Evolutionary conservation across 1,140 invertebrate species (phyloP), one percentile per base, ranked within the genome.

Genomic region (Cataglyphis hispanica): DNA sequence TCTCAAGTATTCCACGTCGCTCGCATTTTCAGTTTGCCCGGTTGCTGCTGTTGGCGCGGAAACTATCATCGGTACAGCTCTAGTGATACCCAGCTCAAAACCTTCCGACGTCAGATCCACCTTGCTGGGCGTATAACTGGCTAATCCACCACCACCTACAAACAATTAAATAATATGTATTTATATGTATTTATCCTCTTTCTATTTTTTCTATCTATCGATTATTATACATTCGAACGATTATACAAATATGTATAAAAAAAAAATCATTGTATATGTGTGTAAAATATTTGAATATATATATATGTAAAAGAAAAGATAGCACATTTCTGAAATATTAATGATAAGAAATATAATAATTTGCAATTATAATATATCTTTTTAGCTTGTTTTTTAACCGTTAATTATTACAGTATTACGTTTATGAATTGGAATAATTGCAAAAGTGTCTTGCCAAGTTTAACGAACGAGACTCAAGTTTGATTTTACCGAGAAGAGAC

Each of bases 41-140:
- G 84, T 86, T 7, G 91, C 76, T 66, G 91, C 37, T 64, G 92
- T 61, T 13, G 86, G 78, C 37, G 93, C 90, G 0, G 92, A 77
- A 19, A 46, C 50, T 25, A 58, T 27, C 19, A 92, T 85, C 8
- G 86, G 77, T 5, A 86, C 53, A 0, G 94, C 92, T 86, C 96
- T 94, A n/a, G 96, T 97, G 11, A 97, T 95, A 53, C 96, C 96
- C 81, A 97, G 91, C 90, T 97, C 96, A 91, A 97, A 97, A n/a
- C 95, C 94, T 60, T 95, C 94, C 22, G 94, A 95, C 70, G 95
- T 94, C 85, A 96, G 92, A 84, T 95, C 95, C 37, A 96, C 94
- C 94, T 97, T 97, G 88, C 96, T 95, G 40, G 96, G 96, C 46
- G 96, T 97, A 86, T 96, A 97, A 91, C 95, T 96, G 34, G 96